Evolutionary conservation across 2,113 vertebrate genomes (phyloP), one percentile per base, ranked within the genome.

Genomic region (Festucalex cinctus): DNA sequence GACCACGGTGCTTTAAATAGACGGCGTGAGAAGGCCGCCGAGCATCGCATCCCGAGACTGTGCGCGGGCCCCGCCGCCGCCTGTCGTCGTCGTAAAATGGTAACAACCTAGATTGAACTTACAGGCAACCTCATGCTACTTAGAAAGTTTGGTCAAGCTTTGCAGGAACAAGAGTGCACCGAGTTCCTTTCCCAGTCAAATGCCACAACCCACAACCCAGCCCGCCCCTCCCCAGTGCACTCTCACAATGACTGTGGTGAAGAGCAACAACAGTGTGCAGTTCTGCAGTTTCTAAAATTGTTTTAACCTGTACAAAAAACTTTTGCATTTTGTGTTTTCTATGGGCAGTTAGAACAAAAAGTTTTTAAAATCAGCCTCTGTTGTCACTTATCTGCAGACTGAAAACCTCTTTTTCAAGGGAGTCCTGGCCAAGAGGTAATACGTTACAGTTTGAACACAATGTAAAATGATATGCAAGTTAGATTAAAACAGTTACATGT

Each of bases 1-100:
- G 79, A 84, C 59, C 56, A 78, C 6, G 43, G 43, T 17, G 37
- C 86, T 88, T 85, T 85, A 88, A 91, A 91, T 90, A 86, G 80
- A 79, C 63, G 54, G 54, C 78, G 79, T 89, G 90, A 91, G 90
- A 90, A 90, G 76, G 77, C 37, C 44, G 17, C 68, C 20, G 41
- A 58, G 73, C 68, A 60, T 85, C 69, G 71, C 9, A 64, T 85
- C 86, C 85, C 84, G 86, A 77, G 82, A 69, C 54, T 17, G 54
- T 26, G 8, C 26, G 54, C 16, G 5, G 54, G 54, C 13, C 26
- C 5, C 26, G 16, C 54, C 54, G 26, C 14, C 7, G 54, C 54
- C 26, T 17, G 8, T 57, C 26, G 22, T 5, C 22, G 26, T 32
- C 26, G 16, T 57, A 28, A 57, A 57, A 57, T 14, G 5, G 14